Evolutionary conservation across 2,888 invertebrate genomes (phyloP).

Genomic region (Oscheius sp.): DNA sequence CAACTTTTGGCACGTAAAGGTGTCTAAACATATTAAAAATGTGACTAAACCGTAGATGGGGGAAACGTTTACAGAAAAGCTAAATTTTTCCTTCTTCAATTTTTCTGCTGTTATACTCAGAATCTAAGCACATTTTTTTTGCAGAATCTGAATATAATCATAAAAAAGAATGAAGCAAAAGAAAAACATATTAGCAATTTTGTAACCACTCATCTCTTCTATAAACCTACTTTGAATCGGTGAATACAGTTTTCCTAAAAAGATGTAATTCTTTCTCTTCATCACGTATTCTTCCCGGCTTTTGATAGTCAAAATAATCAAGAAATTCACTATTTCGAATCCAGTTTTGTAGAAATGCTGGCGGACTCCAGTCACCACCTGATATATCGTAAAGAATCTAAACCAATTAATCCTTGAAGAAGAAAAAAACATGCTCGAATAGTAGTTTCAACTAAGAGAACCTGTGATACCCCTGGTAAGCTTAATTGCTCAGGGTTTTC

Average conservation of each 20-base stretch:
- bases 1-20: too few relatives aligned
- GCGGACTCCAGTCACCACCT: constrained; percentile 5
- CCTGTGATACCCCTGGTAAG: background rate
- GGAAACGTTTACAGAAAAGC: too few relatives aligned
- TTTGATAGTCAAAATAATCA: background rate
- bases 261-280: background rate
- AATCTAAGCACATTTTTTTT: too few relatives aligned
- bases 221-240: background rate
- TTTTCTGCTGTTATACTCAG: too few relatives aligned
- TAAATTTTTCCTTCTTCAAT: too few relatives aligned
- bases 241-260: constrained; percentile 1
- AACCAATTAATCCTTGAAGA: background rate
- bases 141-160: too few relatives aligned
- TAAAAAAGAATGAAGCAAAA: too few relatives aligned
- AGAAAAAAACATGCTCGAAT: background rate
- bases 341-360: background rate
- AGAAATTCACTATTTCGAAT: background rate
- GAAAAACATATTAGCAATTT: background rate
- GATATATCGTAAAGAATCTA: background rate
- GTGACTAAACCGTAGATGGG: too few relatives aligned
- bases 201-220: background rate
- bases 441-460: background rate
- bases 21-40: too few relatives aligned
- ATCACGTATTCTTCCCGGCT: background rate
- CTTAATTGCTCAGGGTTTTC: background rate